These are phyloP conservation scores for Dicerorhinus sumatrensis DNA, from an alignment of 2,113 vertebrate species.

Conservation along the genomic window DNA sequence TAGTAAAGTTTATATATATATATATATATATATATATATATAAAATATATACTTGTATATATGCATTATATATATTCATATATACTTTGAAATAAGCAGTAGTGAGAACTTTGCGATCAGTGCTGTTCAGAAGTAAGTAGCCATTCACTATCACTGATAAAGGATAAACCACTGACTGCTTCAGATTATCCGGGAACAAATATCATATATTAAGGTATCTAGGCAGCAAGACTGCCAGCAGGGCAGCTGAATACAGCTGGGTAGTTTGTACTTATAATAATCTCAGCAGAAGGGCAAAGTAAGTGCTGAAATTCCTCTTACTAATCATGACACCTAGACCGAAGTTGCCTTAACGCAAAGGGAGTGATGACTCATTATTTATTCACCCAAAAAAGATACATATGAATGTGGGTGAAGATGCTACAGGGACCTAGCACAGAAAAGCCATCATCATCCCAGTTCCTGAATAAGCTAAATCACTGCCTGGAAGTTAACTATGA, in stretches of 20 bases:
- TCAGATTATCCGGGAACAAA: neutral
- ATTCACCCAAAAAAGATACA: neutral
- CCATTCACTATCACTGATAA: neutral
- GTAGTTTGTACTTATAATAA: neutral
- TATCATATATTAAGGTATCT: neutral
- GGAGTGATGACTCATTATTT: neutral
- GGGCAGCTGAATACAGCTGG: neutral
- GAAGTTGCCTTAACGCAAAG: neutral
- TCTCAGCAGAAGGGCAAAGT: neutral
- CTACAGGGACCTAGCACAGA: neutral
- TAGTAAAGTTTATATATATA: neutral
- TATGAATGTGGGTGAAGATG: neutral
- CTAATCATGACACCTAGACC: neutral
- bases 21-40: neutral
- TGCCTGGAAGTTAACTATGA: neutral
- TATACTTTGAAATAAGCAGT: neutral
- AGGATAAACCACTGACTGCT: neutral
- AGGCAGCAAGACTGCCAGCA: neutral
- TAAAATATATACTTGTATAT: neutral
- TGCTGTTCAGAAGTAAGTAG: neutral
- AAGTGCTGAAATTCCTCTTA: neutral
- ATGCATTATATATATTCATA: neutral
- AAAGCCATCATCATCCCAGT: neutral
- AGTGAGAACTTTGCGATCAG: neutral
- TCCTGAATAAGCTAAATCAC: neutral